Evolutionary conservation across 1,140 invertebrate species (phyloP).

Genomic region (Tetraneura akinire): DNA sequence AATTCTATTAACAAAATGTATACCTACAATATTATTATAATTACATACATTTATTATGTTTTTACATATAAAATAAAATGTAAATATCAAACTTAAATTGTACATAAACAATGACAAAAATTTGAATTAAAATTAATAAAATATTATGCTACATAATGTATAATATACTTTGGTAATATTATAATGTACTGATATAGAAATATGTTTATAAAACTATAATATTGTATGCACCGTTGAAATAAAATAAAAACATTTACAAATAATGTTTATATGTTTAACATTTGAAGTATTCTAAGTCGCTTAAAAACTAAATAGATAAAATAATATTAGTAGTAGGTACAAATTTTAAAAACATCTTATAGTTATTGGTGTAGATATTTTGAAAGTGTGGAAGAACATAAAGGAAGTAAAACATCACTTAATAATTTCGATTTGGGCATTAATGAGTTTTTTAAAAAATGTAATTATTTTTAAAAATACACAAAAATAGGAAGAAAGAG

Average conservation of each 20-base stretch:
- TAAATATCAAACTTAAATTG: conserved; percentile 23
- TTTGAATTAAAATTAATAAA: conserved; percentile 34
- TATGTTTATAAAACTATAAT: background rate
- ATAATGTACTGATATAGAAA: background rate
- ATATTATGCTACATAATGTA: background rate
- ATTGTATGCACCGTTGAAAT: conserved; percentile 27
- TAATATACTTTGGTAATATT: conserved; percentile 33
- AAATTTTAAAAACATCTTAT: background rate
- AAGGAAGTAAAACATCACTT: background rate
- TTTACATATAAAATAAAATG: background rate
- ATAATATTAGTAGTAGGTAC: background rate
- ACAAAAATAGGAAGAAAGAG: background rate
- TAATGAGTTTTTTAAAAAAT: background rate
- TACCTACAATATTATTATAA: conserved; percentile 15
- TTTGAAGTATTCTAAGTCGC: background rate
- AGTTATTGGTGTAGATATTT: background rate
- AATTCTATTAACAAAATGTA: background rate
- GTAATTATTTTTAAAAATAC: too few relatives aligned
- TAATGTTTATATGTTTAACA: background rate
- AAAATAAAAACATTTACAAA: conserved; percentile 4
- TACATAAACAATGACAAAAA: conserved; percentile 26
- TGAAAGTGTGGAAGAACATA: conserved; percentile 1
- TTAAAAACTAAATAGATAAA: background rate
- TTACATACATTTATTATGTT: background rate
- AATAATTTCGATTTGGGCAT: background rate